phyloP scores from a whole-genome alignment of 2,888 invertebrate genomes.

The Melipona bicolor region DNA sequence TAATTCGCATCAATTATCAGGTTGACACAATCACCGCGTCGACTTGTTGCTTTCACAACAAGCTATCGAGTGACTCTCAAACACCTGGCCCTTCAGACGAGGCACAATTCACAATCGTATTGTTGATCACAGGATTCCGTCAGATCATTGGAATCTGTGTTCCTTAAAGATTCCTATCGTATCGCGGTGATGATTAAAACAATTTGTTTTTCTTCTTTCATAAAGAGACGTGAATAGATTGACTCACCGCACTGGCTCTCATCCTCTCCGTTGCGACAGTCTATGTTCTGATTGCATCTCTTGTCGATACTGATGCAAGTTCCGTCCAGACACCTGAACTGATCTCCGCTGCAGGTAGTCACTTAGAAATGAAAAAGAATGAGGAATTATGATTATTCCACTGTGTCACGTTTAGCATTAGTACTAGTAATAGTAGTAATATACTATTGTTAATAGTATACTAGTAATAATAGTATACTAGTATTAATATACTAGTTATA shows the following conservation, averaged over 20 bases:
- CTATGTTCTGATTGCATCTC: constrained; percentile 85
- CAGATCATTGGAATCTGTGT: not conserved
- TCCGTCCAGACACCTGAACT: constrained; percentile 87
- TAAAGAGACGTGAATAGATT: not conserved
- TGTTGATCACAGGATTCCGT: not conserved
- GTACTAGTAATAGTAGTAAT: too few species aligned
- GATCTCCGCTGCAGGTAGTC: constrained; percentile 84
- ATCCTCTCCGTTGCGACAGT: constrained; percentile 87
- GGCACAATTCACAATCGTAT: not conserved
- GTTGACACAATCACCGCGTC: not conserved
- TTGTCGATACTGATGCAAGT: constrained; percentile 85
- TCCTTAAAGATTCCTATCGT: not conserved
- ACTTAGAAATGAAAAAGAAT: constrained; percentile 60
- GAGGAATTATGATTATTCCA: not conserved
- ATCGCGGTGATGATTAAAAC: constrained; percentile 9
- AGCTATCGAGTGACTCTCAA: not conserved
- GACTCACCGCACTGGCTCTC: constrained; percentile 85
- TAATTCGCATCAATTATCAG: constrained; percentile 15
- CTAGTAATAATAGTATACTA: too few species aligned
- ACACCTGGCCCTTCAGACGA: not conserved
- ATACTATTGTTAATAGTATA: too few species aligned
- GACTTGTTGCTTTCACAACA: constrained; percentile 31
- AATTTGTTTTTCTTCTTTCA: not conserved
- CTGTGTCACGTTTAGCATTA: not conserved
- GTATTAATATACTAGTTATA: too few species aligned